These are phyloP conservation scores for Drosophila buzzatii DNA, from an alignment of 2,888 invertebrate species.

Conservation along the genomic window DNA sequence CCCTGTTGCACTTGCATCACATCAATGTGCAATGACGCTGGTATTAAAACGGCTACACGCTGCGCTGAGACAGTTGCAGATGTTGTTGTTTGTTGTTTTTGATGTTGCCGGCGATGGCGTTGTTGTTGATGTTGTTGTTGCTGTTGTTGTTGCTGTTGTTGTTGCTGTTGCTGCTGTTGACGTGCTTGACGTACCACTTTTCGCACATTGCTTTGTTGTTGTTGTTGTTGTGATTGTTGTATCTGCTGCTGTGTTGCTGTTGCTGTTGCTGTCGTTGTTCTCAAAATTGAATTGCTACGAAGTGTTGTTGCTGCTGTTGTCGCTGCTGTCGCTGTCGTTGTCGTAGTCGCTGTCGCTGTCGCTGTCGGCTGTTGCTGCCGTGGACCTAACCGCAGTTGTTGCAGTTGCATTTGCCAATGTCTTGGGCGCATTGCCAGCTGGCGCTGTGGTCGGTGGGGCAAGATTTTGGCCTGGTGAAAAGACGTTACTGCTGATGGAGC, in stretches of 20 bases:
- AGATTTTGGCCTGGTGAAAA: slow-evolving; percentile 26
- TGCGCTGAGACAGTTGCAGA: slow-evolving; percentile 35
- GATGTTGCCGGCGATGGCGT: slow-evolving; percentile 13
- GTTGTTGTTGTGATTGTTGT: slow-evolving; percentile 29
- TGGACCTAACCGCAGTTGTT: slow-evolving; percentile 27
- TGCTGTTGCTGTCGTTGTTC: slow-evolving; percentile 24
- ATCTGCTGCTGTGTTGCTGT: slow-evolving; percentile 19
- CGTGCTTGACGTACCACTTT: slow-evolving; percentile 63
- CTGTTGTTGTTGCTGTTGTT: slow-evolving; percentile 46
- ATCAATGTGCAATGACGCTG: slow-evolving; percentile 75
- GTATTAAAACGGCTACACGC: slow-evolving; percentile 82
- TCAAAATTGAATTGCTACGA: slow-evolving; percentile 41
- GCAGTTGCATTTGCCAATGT: slow-evolving; percentile 39
- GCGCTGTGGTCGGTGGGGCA: slow-evolving; percentile 38
- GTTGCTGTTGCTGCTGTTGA: slow-evolving; percentile 54
- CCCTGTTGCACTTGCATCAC: slow-evolving; percentile 83
- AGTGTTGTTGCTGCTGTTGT: slow-evolving; percentile 25
- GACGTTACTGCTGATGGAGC: slow-evolving; percentile 23
- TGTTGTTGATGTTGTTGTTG: slow-evolving; percentile 16
- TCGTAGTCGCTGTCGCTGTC: slow-evolving; percentile 32
- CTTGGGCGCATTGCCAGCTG: slow-evolving; percentile 50
- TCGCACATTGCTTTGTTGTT: slow-evolving; percentile 56
- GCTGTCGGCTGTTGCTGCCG: slow-evolving; percentile 34
- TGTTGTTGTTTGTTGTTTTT: slow-evolving; percentile 20
- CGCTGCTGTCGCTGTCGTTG: slow-evolving; percentile 4